phyloP scores from a whole-genome alignment of 2,113 vertebrate species.

The Microcebus tavaratra region DNA sequence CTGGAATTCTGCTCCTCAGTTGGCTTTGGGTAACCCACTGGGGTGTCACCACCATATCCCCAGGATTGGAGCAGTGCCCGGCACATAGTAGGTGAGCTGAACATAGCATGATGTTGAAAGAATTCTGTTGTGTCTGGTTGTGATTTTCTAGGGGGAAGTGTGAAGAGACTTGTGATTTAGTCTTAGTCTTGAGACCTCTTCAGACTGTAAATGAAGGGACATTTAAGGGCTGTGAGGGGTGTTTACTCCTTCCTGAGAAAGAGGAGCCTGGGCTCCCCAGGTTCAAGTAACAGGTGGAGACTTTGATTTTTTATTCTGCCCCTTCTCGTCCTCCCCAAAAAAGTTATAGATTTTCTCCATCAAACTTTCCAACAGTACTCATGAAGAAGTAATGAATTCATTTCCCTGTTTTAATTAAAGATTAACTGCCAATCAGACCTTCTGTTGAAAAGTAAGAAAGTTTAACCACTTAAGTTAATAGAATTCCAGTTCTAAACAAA shows the following conservation, averaged over 20 bases:
- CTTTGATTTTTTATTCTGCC: neutral
- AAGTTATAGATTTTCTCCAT: neutral
- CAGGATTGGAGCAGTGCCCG: neutral
- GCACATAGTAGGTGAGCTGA: neutral
- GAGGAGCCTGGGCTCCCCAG: neutral
- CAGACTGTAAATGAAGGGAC: neutral
- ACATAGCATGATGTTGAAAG: neutral
- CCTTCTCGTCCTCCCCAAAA: neutral
- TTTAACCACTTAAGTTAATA: neutral
- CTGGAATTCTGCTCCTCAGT: neutral
- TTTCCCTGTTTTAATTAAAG: neutral
- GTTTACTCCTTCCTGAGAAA: neutral
- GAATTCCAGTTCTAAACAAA: neutral
- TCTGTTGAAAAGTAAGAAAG: neutral
- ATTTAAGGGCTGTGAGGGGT: neutral
- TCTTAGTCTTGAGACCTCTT: neutral
- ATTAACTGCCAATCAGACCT: neutral
- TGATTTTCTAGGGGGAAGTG: neutral
- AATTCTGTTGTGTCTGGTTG: neutral
- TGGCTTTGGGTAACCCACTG: neutral
- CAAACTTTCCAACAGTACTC: neutral
- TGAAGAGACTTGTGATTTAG: neutral
- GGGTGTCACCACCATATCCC: neutral
- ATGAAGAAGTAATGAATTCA: neutral
- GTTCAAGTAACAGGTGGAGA: neutral